A percentile compares a stretch with the other conserved stretches of the same genome.
These are phyloP conservation scores for Podarcis raffonei DNA, from an alignment of 2,113 vertebrate species.

Conservation along the genomic window DNA sequence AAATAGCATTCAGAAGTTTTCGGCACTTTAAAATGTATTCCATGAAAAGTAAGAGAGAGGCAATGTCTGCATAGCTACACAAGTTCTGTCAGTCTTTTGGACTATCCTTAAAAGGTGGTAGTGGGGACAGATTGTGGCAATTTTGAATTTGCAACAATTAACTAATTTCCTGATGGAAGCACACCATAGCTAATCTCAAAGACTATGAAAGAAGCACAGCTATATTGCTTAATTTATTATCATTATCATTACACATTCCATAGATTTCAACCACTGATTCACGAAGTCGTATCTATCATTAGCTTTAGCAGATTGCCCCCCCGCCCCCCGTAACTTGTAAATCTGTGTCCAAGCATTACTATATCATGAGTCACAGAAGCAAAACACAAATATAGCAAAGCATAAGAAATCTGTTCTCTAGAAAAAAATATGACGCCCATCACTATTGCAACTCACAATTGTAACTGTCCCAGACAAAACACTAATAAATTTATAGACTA, in stretches of 20 bases:
- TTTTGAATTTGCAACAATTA: not conserved
- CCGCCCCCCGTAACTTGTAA: rapidly evolving
- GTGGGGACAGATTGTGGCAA: not conserved
- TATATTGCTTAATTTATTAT: not conserved
- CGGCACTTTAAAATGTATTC: not conserved
- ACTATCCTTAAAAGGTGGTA: not conserved
- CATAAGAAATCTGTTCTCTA: not conserved
- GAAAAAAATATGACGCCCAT: not conserved
- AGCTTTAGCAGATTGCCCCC: not conserved
- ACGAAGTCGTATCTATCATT: not conserved
- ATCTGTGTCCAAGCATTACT: not conserved
- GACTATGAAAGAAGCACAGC: not conserved
- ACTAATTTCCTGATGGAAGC: not conserved
- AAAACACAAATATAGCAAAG: not conserved
- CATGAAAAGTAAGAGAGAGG: not conserved
- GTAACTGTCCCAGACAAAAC: not conserved
- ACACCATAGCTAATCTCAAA: not conserved
- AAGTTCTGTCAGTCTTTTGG: not conserved
- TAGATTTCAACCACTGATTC: not conserved
- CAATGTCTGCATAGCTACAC: not conserved
- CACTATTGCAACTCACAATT: not conserved
- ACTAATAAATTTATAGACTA: not conserved
- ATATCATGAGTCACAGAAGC: not conserved
- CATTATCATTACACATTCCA: not conserved
- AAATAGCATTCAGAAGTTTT: not conserved